Evolutionary conservation across 2,797 vertebrate genomes (phyloP), one percentile per base, ranked within the genome.

Genomic region (Channa striata): DNA sequence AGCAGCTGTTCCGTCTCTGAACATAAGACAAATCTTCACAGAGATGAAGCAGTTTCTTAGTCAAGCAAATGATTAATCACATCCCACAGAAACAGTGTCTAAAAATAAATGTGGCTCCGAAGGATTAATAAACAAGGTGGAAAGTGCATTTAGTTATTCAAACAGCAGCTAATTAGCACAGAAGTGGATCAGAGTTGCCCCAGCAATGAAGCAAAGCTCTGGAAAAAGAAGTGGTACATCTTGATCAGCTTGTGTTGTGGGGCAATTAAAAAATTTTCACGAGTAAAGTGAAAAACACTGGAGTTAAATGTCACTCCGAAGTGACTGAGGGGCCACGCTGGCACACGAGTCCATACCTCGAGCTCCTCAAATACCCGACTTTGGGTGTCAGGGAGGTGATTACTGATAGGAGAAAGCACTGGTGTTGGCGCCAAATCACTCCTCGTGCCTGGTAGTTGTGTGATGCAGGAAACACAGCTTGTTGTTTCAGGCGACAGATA

Each of bases 321-420:
- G 53, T 67, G 44, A 75, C 57, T 63, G 68, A 64, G 77, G 7
- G 47, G 58, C 59, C 4, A 17, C 59, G 53, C 53, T 75, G 73
- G 71, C 59, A 74, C 30, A 21, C 36, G 51, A 19, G 43, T 37
- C 30, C 67, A 43, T 19, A 61, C 39, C 11, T 34, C 48, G 58
- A 73, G 64, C 2, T 13, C 58, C 65, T 74, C 65, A 75, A 85
- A 74, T 66, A 53, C 46, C 36, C 12, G 19, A 63, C 21, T 67
- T 21, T 59, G 57, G 56, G 59, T 74, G 63, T 77, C 43, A 34
- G 58, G 47, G 59, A 75, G 68, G 57, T 62, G 66, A 85, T 87
- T 82, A 84, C 59, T 54, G 78, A 86, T 37, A 21, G 47, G 49
- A 68, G 51, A 73, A 75, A 74, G 33, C 71, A 89, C 77, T 59